Base-by-base conservation (phyloP, 2,113 vertebrate species). In the Leptocoma aspasia region DNA sequence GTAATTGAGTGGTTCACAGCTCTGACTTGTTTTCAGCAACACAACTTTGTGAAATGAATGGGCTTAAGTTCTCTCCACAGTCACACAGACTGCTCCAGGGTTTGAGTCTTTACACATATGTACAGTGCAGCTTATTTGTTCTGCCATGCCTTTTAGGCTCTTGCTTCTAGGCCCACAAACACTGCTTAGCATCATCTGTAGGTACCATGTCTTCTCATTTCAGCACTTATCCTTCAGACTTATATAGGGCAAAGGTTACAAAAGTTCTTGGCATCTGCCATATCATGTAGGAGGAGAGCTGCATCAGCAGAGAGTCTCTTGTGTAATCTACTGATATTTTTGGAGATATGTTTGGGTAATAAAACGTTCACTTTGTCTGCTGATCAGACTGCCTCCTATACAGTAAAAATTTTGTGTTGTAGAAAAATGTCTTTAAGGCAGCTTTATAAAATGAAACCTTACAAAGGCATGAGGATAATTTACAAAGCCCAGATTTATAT, bases 221-320 rank as follows among this genome's bases (percentile, higher is more conserved):
- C 72, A 23, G 79, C 78, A 56, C n/a, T 86, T 81, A 33, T 39
- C 44, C 39, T 90, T 79, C 54, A 91, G 82, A 91, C 47, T 89
- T 73, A 90, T 56, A 42, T 77, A 91, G 92, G 68, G 42, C 79
- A 78, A 95, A 94, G 93, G 82, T 94, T 95, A 95, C 87, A 20
- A 60, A 86, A 86, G 66, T 91, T 83, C 68, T 89, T 92, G 86
- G 77, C 53, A 6, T 94, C 65, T 83, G 61, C 65, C 23, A 3
- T 47, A 31, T 56, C 60, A 44, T 30, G 80, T 75, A 82, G 89
- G 91, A 94, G 80, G 86, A 92, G 92, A 81, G 53, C 28, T 53
- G 1, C 70, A 65, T n/a, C 86, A 72, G 70, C 79, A 64, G 49
- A 69, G 35, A n/a, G 26, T 23, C 20, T 89, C 86, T 95, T 94